Evolutionary conservation across 2,888 invertebrate species (phyloP).

Genomic region (Teleiodes luculella): DNA sequence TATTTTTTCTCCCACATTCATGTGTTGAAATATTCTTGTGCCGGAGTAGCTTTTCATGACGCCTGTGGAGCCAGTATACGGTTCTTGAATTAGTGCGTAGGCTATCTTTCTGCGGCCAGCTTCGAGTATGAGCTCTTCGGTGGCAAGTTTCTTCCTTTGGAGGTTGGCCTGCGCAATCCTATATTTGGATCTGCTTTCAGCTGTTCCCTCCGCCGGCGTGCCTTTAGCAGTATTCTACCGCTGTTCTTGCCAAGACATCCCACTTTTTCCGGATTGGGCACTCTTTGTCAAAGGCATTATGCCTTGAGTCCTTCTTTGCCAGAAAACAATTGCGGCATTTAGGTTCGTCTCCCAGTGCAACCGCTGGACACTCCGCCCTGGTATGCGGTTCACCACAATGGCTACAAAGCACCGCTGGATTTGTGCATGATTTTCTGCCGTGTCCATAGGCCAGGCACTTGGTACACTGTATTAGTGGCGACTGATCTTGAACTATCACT

Average conservation of each 20-base stretch:
- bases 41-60: too few relatives aligned
- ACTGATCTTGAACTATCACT: background rate
- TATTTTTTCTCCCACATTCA: too few relatives aligned
- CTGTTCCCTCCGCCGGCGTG: too few relatives aligned
- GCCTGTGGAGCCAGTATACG: too few relatives aligned
- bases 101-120: background rate
- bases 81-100: background rate
- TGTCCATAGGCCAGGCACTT: too few relatives aligned
- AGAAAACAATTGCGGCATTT: conserved; percentile 10
- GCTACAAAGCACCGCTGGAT: background rate
- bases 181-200: too few relatives aligned
- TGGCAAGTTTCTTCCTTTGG: background rate
- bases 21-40: too few relatives aligned
- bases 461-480: too few relatives aligned
- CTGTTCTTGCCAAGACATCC: background rate
- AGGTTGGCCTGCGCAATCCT: background rate
- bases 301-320: too few relatives aligned
- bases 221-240: background rate
- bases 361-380: conserved; percentile 1
- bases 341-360: background rate
- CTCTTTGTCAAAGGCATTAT: too few relatives aligned
- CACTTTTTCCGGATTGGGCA: too few relatives aligned
- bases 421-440: background rate
- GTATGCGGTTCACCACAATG: conserved; percentile 14
- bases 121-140: background rate